Conservation (phyloP, 2,797 vertebrate genomes). For the Cossypha niveicapilla region DNA sequence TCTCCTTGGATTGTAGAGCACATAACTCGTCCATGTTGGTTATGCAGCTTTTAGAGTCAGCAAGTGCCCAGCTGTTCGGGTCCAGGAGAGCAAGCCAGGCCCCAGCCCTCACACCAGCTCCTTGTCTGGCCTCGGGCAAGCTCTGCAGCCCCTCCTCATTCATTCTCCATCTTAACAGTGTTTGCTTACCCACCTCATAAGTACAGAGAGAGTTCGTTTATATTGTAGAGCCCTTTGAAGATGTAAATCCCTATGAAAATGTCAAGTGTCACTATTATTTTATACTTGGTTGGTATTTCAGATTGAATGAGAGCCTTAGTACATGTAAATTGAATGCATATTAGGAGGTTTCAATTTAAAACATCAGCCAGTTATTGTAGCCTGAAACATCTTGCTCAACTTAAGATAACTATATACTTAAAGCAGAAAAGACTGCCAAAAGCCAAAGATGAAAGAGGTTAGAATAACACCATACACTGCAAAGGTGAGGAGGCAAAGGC, state of each 20-base stretch:
- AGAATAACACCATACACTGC: conserved; percentile 43
- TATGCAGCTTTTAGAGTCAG: not conserved
- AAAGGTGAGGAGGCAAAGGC: conserved; percentile 57
- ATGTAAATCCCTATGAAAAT: conserved; percentile 46
- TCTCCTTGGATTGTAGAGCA: not conserved
- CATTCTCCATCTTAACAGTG: not conserved
- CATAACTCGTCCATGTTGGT: accelerated
- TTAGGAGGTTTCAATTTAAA: conserved; percentile 59
- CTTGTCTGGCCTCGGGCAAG: not conserved
- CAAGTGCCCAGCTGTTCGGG: not conserved
- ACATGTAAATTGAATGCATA: conserved; percentile 65
- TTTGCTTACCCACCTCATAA: conserved; percentile 34
- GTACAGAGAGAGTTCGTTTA: not conserved
- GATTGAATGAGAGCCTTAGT: conserved; percentile 42
- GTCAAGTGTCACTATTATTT: conserved; percentile 66
- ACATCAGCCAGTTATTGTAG: conserved; percentile 50
- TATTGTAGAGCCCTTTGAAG: conserved; percentile 50
- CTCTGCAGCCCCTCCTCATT: not conserved
- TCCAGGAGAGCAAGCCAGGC: not conserved
- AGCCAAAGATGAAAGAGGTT: conserved; percentile 65
- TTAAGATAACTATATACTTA: conserved; percentile 56
- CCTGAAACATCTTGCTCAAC: conserved; percentile 65
- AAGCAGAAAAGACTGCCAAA: conserved; percentile 51
- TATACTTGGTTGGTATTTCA: conserved; percentile 27
- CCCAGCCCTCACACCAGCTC: not conserved